These are phyloP conservation scores for Rotaria macrura DNA, from an alignment of 2,888 invertebrate species.

Conservation along the genomic window DNA sequence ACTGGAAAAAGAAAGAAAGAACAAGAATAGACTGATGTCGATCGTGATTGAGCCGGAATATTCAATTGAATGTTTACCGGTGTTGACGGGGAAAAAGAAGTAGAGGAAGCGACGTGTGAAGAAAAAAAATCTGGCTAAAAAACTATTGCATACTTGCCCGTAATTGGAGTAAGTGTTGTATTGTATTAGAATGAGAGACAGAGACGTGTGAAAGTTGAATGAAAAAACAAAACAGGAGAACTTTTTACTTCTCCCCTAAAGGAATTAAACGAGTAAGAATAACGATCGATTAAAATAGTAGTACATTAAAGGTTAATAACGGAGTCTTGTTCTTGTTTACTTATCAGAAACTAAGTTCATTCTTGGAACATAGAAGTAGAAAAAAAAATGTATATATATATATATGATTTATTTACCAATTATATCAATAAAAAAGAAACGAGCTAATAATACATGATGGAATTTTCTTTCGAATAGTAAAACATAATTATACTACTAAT, in stretches of 20 bases:
- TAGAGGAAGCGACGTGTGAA: neutral
- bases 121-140: neutral
- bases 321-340: neutral
- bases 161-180: neutral
- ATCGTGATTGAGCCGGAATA: neutral
- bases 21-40: neutral
- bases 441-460: too few species aligned
- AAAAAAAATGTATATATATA: too few species aligned
- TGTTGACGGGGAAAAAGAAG: neutral
- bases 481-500: too few species aligned
- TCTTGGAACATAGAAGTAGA: neutral
- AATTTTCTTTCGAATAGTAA: too few species aligned
- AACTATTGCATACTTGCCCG: neutral
- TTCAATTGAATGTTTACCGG: constrained; percentile 1
- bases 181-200: neutral
- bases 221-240: neutral
- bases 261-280: neutral
- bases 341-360: neutral
- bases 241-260: neutral
- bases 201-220: neutral
- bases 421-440: too few species aligned
- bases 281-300: neutral
- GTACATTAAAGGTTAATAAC: neutral
- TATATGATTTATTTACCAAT: too few species aligned
- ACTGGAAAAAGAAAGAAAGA: too few species aligned